These are phyloP conservation scores for Drosophila siamana DNA, from an alignment of 2,888 invertebrate genomes.

Conservation along the genomic window DNA sequence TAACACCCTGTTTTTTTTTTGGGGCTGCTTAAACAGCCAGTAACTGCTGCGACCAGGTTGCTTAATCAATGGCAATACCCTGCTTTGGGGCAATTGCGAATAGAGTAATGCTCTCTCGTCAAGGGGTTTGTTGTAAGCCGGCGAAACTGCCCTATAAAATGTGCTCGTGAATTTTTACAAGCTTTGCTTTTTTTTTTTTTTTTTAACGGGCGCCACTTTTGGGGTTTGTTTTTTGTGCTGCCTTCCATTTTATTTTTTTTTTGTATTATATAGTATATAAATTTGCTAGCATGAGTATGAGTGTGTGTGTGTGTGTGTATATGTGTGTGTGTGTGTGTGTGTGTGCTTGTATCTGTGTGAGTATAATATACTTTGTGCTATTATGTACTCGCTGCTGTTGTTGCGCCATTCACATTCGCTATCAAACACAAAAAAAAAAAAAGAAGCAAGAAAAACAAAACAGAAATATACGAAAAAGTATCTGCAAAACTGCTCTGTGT, in stretches of 20 bases:
- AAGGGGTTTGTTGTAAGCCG: slow-evolving; percentile 3
- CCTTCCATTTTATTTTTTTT: slow-evolving; percentile 4
- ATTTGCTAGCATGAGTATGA: neutral
- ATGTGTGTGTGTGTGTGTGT: neutral
- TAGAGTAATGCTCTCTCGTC: neutral
- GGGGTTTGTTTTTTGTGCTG: slow-evolving; percentile 29
- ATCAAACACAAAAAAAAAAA: slow-evolving; percentile 12
- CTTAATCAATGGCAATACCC: neutral
- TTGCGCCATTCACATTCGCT: slow-evolving; percentile 27
- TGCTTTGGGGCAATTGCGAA: neutral
- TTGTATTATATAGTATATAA: neutral
- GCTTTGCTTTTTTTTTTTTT: slow-evolving; percentile 49
- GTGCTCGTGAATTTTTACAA: slow-evolving; percentile 43
- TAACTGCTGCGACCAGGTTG: neutral
- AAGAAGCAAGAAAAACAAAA: slow-evolving; percentile 6
- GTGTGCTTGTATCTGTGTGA: neutral
- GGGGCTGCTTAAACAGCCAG: too few relatives aligned
- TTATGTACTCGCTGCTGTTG: slow-evolving; percentile 39
- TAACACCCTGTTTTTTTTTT: too few relatives aligned
- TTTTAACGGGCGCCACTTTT: slow-evolving; percentile 41
- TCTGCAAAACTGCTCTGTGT: slow-evolving; percentile 23
- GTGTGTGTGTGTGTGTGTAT: neutral
- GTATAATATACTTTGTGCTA: slow-evolving; percentile 22
- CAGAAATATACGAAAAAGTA: slow-evolving; percentile 16
- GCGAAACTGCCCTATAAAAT: slow-evolving; percentile 18